Base-by-base conservation (phyloP, 2,888 invertebrate species). In the Panopea generosa region DNA sequence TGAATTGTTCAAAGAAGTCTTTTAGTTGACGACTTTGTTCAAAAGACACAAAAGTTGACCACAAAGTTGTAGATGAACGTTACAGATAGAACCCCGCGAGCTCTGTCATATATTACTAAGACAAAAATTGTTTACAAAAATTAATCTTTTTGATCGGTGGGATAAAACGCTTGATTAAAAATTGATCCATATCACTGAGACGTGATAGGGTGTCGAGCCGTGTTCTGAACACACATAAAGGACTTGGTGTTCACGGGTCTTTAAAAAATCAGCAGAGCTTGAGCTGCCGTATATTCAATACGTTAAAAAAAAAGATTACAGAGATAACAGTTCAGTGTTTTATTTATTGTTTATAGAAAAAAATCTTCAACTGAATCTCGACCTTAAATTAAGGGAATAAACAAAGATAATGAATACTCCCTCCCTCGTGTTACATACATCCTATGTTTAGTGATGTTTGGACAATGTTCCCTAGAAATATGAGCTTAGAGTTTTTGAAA, bases 111-210 rank as follows among this genome's bases (percentile, higher is more conserved):
- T 71, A 71, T 63, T 49, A 63, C 59, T 63, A 71, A 71, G 45
- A 76, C 72, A 76, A 72, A 65, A 33, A 27, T 68, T 80, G 80
- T 80, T 76, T 76, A 76, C 66, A 62, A 76, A 73, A 56, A 65
- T 47, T 61, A 61, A 70, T 68, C 65, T 18, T 56, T 70, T 43
- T 47, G 57, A 80, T 80, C 76, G 65, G 53, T 53, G 69, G 66
- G 61, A 59, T 66, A 56, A 62, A 62, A 66, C 45, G 67, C 73
- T 67, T 76, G 65, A 67, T 68, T 40, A 62, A 53, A 55, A 24
- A 56, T 52, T 62, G 80, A 80, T 80, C 73, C 4, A 62, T 76
- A 80, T 80, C 80, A 26, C 45, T 20, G 43, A 53, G 73, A 72
- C 57, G 69, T 73, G 72, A 80, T 76, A 80, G 61, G 69, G 76